These are phyloP conservation scores for Cataglyphis hispanica DNA, from an alignment of 1,140 invertebrate species.

Conservation along the genomic window DNA sequence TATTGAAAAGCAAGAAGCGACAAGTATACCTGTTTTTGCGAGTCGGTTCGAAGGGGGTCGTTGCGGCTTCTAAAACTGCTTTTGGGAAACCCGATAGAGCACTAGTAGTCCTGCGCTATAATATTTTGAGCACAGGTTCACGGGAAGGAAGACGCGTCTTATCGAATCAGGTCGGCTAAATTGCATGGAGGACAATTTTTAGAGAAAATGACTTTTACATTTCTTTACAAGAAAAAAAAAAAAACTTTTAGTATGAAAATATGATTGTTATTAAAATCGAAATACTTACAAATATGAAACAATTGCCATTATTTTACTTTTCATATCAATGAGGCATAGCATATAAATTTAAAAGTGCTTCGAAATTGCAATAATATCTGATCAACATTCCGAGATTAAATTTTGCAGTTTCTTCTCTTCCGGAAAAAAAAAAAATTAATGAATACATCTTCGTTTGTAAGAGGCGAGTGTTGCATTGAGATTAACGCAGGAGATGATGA, in stretches of 20 bases:
- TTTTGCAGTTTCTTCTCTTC: no score
- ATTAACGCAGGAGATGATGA: neutral
- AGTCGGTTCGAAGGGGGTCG: conserved; percentile 57
- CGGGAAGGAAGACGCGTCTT: neutral
- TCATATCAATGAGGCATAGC: neutral
- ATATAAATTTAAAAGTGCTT: neutral
- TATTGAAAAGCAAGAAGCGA: conserved; percentile 10
- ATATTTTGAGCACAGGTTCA: conserved; percentile 63
- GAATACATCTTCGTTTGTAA: neutral
- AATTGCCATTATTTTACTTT: neutral
- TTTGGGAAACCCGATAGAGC: conserved; percentile 64
- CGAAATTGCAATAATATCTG: neutral
- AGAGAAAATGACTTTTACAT: neutral
- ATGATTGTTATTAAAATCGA: no score
- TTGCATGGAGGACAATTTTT: neutral
- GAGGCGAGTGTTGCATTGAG: neutral
- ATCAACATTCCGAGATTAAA: neutral
- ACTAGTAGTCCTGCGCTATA: conserved; percentile 55
- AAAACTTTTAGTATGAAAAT: no score
- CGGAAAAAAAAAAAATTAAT: neutral
- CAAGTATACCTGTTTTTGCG: neutral
- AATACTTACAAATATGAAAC: no score
- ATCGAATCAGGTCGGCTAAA: conserved; percentile 46
- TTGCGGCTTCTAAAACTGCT: conserved; percentile 64
- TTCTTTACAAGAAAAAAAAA: no score